These are phyloP conservation scores for Pantherophis guttatus DNA, from an alignment of 2,113 vertebrate species.

Conservation along the genomic window DNA sequence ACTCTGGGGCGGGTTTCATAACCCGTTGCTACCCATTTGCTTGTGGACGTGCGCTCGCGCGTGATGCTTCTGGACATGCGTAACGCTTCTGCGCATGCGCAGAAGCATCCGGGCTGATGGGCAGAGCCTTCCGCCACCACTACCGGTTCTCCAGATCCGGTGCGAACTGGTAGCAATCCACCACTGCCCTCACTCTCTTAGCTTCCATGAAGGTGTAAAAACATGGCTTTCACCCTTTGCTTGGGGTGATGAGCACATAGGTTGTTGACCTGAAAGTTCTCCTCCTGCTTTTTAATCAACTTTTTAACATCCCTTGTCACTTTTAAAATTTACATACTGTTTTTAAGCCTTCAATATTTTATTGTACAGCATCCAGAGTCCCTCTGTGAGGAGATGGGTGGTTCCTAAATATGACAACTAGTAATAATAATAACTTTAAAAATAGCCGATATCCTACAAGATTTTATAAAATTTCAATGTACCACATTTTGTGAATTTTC, in stretches of 20 bases:
- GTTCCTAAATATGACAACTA: background rate
- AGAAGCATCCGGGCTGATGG: too few relatives aligned
- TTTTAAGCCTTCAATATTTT: background rate
- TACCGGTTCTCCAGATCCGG: too few relatives aligned
- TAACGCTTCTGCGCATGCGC: too few relatives aligned
- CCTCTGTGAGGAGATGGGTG: background rate
- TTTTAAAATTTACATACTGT: background rate
- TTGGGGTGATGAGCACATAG: too few relatives aligned
- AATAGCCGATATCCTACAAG: background rate
- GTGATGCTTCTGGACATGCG: too few relatives aligned
- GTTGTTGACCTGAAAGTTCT: background rate
- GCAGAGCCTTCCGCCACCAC: too few relatives aligned
- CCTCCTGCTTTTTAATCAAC: background rate
- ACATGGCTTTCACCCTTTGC: too few relatives aligned
- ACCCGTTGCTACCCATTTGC: too few relatives aligned
- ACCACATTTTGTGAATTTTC: background rate
- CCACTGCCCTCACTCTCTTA: too few relatives aligned
- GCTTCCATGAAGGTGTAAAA: too few relatives aligned
- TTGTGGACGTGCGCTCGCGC: rapidly evolving
- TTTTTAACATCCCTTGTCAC: background rate
- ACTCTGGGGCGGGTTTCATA: too few relatives aligned
- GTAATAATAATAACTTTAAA: background rate
- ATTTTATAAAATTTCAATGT: background rate
- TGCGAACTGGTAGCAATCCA: too few relatives aligned
- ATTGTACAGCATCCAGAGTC: background rate